These are phyloP conservation scores for Lottia scabra DNA, from an alignment of 2,888 invertebrate species.

Conservation along the genomic window DNA sequence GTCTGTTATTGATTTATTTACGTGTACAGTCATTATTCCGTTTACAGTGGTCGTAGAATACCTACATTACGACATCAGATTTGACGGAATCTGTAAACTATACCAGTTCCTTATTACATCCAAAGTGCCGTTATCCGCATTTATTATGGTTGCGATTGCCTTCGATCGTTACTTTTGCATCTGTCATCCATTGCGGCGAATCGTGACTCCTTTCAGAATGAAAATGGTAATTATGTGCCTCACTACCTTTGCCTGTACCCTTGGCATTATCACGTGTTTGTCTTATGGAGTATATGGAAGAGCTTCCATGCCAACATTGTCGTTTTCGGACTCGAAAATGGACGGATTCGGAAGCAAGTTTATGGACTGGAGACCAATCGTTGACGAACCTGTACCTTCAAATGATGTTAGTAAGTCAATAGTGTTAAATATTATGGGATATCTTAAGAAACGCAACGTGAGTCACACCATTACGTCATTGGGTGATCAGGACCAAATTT, in stretches of 20 bases:
- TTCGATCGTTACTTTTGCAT: constrained; percentile 65
- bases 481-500: not conserved
- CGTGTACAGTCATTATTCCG: constrained; percentile 43
- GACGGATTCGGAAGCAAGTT: not conserved
- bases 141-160: constrained; percentile 64
- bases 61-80: constrained; percentile 38
- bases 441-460: constrained; percentile 15
- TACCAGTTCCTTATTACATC: constrained; percentile 61
- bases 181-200: constrained; percentile 52
- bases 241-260: constrained; percentile 37
- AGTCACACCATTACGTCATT: not conserved
- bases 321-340: not conserved
- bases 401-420: constrained; percentile 21
- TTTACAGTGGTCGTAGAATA: constrained; percentile 42
- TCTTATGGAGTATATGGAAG: constrained; percentile 45
- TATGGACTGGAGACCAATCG: constrained; percentile 11
- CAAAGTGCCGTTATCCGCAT: constrained; percentile 59
- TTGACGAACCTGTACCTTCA: constrained; percentile 20
- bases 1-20: constrained; percentile 42
- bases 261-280: constrained; percentile 49
- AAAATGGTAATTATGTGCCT: constrained; percentile 43
- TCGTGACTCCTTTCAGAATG: constrained; percentile 41
- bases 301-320: not conserved
- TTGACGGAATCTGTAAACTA: constrained; percentile 54
- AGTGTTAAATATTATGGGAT: constrained; percentile 8